These are phyloP conservation scores for Aegypius monachus DNA, from an alignment of 2,113 vertebrate species.

Conservation along the genomic window DNA sequence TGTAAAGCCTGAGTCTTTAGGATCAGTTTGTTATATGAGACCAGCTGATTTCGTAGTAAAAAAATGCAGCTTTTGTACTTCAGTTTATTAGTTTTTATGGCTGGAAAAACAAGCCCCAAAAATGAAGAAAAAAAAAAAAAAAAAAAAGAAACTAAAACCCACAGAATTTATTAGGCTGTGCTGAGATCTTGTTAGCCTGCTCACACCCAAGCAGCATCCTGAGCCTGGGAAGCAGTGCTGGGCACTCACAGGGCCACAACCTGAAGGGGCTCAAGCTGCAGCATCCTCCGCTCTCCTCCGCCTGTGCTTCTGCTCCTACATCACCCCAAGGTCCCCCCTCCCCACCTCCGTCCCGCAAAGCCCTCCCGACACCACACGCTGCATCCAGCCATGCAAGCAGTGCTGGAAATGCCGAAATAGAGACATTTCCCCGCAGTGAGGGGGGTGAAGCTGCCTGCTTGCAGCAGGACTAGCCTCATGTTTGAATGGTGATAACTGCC, in stretches of 20 bases:
- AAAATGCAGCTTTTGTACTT: background rate
- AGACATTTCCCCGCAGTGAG: background rate
- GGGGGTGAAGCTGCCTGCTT: background rate
- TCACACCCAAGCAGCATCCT: background rate
- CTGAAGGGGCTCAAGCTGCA: background rate
- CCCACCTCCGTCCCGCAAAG: background rate
- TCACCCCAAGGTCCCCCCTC: too few species aligned
- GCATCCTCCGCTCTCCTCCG: background rate
- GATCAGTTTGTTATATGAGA: background rate
- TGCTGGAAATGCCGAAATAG: background rate
- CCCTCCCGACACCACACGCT: background rate
- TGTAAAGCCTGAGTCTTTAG: background rate
- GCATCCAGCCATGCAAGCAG: background rate
- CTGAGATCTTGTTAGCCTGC: background rate
- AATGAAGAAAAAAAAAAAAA: background rate
- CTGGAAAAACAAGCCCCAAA: background rate
- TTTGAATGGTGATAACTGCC: background rate
- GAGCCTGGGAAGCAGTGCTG: background rate
- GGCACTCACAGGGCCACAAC: background rate
- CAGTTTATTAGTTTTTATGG: background rate
- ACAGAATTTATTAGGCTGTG: background rate
- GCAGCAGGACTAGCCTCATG: background rate
- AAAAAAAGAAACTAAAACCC: background rate
- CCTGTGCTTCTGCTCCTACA: background rate
- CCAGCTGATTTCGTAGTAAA: background rate